Percentiles rank a stretch among this genome's conserved stretches.
Conservation (phyloP, 2,113 vertebrate species). For the Microcebus murinus region DNA sequence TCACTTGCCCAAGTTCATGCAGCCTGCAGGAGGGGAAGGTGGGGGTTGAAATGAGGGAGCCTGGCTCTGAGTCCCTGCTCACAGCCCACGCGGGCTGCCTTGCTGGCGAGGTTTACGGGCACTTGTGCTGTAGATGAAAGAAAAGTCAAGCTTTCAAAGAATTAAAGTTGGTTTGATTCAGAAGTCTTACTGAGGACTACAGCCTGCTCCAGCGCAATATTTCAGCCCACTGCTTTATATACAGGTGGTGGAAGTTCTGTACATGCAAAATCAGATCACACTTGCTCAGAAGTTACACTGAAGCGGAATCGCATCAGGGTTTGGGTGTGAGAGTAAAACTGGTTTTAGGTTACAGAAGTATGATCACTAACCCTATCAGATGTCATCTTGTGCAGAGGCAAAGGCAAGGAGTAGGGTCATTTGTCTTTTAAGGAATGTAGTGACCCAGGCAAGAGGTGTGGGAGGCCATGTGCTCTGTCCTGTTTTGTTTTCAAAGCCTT, state of each 20-base stretch:
- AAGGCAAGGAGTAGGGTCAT: not conserved
- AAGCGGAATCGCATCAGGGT: not conserved
- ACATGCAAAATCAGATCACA: not conserved
- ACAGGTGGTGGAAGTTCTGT: not conserved
- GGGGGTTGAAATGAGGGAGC: not conserved
- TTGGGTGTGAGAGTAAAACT: not conserved
- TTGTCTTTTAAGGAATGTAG: not conserved
- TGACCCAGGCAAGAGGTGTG: not conserved
- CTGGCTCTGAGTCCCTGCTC: not conserved
- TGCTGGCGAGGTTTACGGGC: not conserved
- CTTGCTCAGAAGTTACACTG: not conserved
- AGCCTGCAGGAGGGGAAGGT: not conserved
- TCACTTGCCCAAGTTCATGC: not conserved
- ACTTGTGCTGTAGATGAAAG: not conserved
- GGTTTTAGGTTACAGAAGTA: not conserved
- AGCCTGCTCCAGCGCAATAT: not conserved
- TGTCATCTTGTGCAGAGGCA: not conserved
- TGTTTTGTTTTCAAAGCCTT: not conserved
- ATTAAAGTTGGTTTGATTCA: not conserved
- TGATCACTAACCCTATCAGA: not conserved
- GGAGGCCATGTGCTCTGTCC: not conserved
- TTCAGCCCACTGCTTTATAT: not conserved
- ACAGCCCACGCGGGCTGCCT: not conserved
- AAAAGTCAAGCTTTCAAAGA: not conserved
- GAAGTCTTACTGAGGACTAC: not conserved